A percentile compares a stretch with the other conserved stretches of the same genome.
phyloP scores from a whole-genome alignment of 2,888 invertebrate genomes.

The Harpalus rufipes region DNA sequence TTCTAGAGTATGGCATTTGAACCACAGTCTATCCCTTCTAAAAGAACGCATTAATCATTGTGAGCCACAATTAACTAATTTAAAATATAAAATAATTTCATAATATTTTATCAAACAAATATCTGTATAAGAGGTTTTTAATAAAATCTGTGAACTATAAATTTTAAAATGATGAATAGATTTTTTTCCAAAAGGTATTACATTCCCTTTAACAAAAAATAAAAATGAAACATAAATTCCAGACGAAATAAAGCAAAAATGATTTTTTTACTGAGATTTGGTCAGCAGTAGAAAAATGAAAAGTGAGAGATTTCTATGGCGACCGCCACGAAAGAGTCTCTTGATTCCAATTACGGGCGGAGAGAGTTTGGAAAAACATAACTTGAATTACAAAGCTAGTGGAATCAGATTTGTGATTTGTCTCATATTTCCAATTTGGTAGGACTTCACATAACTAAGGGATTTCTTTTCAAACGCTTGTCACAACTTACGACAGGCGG shows the following conservation, averaged over 20 bases:
- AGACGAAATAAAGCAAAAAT: neutral
- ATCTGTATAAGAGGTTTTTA: no score
- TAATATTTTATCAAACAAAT: no score
- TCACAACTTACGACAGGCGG: constrained; percentile 7
- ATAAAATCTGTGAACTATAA: no score
- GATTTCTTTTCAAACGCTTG: constrained; percentile 14
- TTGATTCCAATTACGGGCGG: neutral
- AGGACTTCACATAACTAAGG: constrained; percentile 11
- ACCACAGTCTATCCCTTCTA: no score
- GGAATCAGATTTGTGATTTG: neutral
- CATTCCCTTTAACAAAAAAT: neutral
- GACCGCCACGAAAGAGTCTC: neutral
- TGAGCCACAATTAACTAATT: no score
- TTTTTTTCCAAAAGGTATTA: no score
- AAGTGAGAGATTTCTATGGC: neutral
- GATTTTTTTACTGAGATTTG: neutral
- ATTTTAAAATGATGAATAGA: no score
- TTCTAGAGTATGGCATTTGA: no score
- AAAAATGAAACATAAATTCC: neutral
- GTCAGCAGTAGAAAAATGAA: neutral
- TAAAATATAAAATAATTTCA: no score
- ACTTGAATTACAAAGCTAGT: constrained; percentile 14
- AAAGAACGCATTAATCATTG: no score
- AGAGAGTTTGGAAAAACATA: neutral
- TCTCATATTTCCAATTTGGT: constrained; percentile 31